Evolutionary conservation across 2,888 invertebrate species (phyloP), one percentile per base, ranked within the genome.

Genomic region (Hirtodrosophila histrioides): DNA sequence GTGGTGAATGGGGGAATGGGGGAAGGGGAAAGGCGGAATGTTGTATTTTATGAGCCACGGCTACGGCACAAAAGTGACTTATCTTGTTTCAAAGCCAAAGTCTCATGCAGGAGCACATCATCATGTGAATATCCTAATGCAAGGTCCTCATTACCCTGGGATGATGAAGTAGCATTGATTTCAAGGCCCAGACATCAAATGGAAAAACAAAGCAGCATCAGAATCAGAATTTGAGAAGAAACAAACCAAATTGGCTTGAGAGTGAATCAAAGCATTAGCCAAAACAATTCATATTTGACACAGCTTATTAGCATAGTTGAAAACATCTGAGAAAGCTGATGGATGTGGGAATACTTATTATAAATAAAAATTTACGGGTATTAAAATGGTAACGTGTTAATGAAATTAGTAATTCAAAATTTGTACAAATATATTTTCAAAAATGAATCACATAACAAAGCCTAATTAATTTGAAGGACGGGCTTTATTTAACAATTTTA

Each of bases 31-130:
- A 31, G 49, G 5, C 10, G 24, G 24, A 39, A 49, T 64, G 69
- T 53, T 63, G 56, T 51, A 55, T 76, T 74, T 74, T 74, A 74
- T 71, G 73, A 44, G 72, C 53, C 40, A 67, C 63, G 72, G 48
- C 57, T 29, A 46, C 27, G 72, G 69, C 56, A 39, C 68, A 75
- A 75, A 79, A 85, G 86, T 85, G 79, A 82, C 71, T 85, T 79
- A 82, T 79, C 79, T 82, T 85, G 79, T 79, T 75, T 48, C 37
- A 27, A 35, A 51, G 41, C 50, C 50, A 65, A 69, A 58, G 54
- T 29, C 44, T 39, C 46, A 29, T 40, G 37, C 57, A 63, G 31
- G 44, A 36, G 11, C 44, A 31, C 44, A 73, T 29, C 51, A 60
- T 12, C 56, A 58, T 48, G 51, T 29, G 45, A 54, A 44, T 29